These are phyloP conservation scores for Coracias cyanogaster DNA, from an alignment of 2,797 vertebrate genomes.

Conservation along the genomic window DNA sequence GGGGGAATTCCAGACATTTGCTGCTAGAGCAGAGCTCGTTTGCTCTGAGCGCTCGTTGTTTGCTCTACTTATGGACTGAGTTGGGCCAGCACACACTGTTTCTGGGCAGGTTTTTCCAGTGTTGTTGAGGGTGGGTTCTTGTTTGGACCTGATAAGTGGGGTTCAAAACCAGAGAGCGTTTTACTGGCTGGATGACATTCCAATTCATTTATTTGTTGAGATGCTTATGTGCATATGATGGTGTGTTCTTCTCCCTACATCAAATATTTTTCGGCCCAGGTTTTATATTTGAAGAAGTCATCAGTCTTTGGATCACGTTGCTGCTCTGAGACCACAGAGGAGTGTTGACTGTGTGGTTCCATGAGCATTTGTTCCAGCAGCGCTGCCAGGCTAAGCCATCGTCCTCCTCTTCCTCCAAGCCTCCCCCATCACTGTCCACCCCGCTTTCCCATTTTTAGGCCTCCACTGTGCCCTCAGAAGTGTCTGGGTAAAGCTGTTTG, in stretches of 20 bases:
- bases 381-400: neutral
- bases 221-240: neutral
- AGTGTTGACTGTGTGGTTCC: neutral
- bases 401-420: neutral
- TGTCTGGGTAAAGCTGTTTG: conserved; percentile 21
- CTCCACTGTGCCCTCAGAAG: neutral
- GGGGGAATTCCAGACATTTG: conserved; percentile 22
- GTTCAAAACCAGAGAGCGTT: neutral
- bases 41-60: neutral
- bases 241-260: neutral
- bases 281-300: neutral
- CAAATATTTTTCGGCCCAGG: neutral
- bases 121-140: neutral
- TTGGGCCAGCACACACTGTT: neutral
- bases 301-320: neutral
- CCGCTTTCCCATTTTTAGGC: neutral
- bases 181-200: neutral
- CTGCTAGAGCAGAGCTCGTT: neutral
- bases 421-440: neutral
- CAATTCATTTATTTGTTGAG: neutral
- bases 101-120: neutral
- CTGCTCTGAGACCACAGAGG: neutral
- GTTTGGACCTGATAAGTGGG: neutral
- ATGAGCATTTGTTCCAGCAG: neutral
- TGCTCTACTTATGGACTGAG: neutral